Conservation (phyloP, 1,140 invertebrate genomes). For the Drosophila prosaltans region DNA sequence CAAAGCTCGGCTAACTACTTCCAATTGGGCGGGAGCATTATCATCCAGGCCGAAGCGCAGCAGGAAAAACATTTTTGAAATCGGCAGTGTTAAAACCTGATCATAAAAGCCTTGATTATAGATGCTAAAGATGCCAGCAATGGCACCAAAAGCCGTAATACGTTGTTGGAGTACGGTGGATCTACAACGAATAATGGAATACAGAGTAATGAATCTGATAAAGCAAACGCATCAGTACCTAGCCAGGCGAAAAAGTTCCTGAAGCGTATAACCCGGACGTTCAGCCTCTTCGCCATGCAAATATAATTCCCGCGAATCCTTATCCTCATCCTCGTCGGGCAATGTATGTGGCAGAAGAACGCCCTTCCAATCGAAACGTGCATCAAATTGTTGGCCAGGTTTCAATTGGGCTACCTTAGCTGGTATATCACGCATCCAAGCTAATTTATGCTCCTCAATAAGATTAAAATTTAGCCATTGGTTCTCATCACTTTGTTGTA, state of each 20-base stretch:
- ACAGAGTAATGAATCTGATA: not conserved
- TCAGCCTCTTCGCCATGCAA: conserved; percentile 96
- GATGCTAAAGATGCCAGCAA: conserved; percentile 91
- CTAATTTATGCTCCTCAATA: conserved; percentile 91
- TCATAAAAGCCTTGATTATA: conserved; percentile 89
- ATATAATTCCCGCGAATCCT: conserved; percentile 89
- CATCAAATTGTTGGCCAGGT: conserved; percentile 87
- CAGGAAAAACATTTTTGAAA: conserved; percentile 90
- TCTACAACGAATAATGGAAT: conserved; percentile 68
- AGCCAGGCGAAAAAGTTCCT: conserved; percentile 91
- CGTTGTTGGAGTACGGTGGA: conserved; percentile 91
- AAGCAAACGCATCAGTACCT: conserved; percentile 37
- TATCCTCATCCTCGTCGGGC: conserved; percentile 60
- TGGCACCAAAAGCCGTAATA: conserved; percentile 89
- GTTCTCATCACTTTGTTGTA: conserved; percentile 86
- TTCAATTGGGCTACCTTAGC: conserved; percentile 81
- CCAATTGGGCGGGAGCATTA: conserved; percentile 88
- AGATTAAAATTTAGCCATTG: conserved; percentile 93
- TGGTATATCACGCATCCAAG: conserved; percentile 91
- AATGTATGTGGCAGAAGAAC: conserved; percentile 87
- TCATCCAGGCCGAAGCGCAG: conserved; percentile 94
- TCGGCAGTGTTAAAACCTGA: conserved; percentile 86
- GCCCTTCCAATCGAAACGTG: conserved; percentile 88
- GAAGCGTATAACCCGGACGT: conserved; percentile 93
- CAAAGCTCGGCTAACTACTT: conserved; percentile 89